Percentiles rank a stretch among this genome's conserved stretches.
phyloP scores from a whole-genome alignment of 2,888 invertebrate genomes.

The Micropterix aruncella region DNA sequence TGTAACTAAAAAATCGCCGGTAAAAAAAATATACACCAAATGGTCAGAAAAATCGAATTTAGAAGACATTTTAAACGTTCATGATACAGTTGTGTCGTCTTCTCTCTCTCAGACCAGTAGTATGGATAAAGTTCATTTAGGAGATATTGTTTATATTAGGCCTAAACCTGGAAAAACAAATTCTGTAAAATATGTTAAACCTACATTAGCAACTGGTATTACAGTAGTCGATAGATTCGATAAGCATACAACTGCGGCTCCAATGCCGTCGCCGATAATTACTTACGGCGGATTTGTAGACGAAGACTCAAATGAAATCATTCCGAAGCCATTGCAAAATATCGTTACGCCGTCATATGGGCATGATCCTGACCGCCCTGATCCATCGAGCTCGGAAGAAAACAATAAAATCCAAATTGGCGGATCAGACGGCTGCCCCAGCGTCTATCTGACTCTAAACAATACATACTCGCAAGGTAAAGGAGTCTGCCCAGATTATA shows the following conservation, averaged over 20 bases:
- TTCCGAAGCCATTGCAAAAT: neutral
- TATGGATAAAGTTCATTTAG: neutral
- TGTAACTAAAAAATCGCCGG: neutral
- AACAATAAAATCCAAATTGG: neutral
- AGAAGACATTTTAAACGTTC: neutral
- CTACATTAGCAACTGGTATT: neutral
- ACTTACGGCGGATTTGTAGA: neutral
- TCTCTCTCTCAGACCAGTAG: neutral
- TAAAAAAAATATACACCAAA: neutral
- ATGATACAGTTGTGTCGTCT: neutral
- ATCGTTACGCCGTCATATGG: neutral
- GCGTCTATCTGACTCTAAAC: conserved; percentile 39
- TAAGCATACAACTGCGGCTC: neutral
- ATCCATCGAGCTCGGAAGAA: neutral
- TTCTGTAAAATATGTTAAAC: neutral
- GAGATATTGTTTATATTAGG: neutral
- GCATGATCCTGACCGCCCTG: neutral
- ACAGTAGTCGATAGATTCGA: neutral
- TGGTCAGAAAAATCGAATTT: neutral
- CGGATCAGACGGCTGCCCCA: conserved; percentile 29
- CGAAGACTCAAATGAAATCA: neutral
- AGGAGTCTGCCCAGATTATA: conserved; percentile 53
- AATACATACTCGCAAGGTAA: conserved; percentile 41
- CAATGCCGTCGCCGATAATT: neutral
- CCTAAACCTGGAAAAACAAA: neutral